phyloP scores from a whole-genome alignment of 2,888 invertebrate species.

The Plebejus argus region DNA sequence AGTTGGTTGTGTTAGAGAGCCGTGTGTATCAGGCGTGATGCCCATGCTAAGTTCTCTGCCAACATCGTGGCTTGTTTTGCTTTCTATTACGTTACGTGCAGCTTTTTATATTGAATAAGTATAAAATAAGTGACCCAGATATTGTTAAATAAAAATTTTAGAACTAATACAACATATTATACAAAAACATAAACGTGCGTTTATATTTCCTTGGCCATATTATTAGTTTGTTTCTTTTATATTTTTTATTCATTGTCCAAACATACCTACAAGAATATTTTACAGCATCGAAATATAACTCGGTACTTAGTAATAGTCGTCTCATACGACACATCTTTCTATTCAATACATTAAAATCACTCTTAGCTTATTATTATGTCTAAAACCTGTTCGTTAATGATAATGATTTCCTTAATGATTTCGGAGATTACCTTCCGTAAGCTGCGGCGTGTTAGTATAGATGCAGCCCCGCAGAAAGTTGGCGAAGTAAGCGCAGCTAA shows the following conservation, averaged over 20 bases:
- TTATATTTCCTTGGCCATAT: no score
- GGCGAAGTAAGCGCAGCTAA: not conserved
- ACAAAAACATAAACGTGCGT: no score
- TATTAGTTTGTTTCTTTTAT: no score
- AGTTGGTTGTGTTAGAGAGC: not conserved
- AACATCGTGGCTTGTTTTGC: constrained; percentile 34
- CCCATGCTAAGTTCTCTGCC: constrained; percentile 27
- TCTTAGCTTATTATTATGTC: not conserved
- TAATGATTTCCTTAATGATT: constrained; percentile 12
- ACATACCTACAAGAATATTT: no score
- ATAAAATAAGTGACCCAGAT: not conserved
- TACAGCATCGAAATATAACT: no score
- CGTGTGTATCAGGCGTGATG: constrained; percentile 32
- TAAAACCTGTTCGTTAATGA: not conserved
- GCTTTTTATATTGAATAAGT: constrained; percentile 31
- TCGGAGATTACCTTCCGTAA: not conserved
- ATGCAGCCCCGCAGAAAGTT: not conserved
- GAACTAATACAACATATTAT: not conserved
- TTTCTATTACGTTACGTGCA: constrained; percentile 30
- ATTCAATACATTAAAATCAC: no score
- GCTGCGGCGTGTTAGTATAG: not conserved
- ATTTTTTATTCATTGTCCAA: no score
- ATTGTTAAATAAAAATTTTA: not conserved
- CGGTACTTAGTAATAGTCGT: no score
- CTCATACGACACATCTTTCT: no score